A percentile compares a stretch with the other conserved stretches of the same genome.
phyloP scores from a whole-genome alignment of 2,888 invertebrate species.

The Drosophila falleni region DNA sequence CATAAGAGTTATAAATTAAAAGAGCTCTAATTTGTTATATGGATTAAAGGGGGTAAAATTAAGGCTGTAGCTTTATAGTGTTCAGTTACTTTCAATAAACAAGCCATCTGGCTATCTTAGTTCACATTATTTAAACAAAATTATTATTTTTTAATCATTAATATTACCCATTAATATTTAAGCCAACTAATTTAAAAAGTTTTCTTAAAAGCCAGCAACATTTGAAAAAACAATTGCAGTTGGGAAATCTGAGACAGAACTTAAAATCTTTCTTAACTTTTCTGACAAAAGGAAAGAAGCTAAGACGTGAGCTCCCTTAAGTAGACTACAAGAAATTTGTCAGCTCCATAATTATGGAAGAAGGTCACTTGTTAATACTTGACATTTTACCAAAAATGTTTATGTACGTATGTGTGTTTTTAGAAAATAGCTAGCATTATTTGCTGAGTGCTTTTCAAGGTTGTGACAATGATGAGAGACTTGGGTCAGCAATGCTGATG shows the following conservation, averaged over 20 bases:
- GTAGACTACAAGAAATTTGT: conserved; percentile 6
- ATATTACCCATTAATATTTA: background rate
- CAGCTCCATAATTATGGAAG: conserved; percentile 51
- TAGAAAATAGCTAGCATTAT: conserved; percentile 42
- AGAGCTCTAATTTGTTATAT: too few species aligned
- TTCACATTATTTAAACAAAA: too few species aligned
- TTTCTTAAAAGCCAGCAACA: background rate
- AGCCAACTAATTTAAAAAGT: background rate
- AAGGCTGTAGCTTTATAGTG: too few species aligned
- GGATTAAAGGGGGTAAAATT: too few species aligned
- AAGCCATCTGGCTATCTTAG: too few species aligned
- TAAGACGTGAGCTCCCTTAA: conserved; percentile 35
- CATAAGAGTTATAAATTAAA: too few species aligned
- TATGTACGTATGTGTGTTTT: conserved; percentile 2
- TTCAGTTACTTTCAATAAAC: too few species aligned
- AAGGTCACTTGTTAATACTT: conserved; percentile 20
- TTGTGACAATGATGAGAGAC: conserved; percentile 45
- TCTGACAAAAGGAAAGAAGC: background rate
- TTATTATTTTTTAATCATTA: too few species aligned
- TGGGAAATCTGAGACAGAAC: background rate
- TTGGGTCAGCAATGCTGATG: conserved; percentile 30
- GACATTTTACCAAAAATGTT: conserved; percentile 4
- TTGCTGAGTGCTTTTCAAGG: conserved; percentile 77
- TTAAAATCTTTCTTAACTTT: background rate
- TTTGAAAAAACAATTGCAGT: background rate